Percentiles rank a stretch among this genome's conserved stretches.
phyloP scores from a whole-genome alignment of 2,797 vertebrate genomes.

The Coregonus ussuriensis region DNA sequence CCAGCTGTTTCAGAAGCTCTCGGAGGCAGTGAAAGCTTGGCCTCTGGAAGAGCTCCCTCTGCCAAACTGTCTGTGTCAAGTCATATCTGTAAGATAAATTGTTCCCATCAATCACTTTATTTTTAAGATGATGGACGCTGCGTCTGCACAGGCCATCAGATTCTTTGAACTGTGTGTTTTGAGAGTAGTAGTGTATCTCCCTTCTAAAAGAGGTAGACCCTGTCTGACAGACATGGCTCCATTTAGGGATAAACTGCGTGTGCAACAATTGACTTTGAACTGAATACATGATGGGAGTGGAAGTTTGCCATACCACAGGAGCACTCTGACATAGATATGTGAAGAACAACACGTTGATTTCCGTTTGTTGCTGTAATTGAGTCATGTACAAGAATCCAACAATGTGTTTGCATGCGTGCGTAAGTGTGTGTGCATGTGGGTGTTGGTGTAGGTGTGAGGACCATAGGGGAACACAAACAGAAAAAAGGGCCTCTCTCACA shows the following conservation, averaged over 20 bases:
- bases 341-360: neutral
- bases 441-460: neutral
- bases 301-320: neutral
- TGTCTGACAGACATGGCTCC: neutral
- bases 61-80: constrained; percentile 73
- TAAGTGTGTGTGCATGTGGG: neutral
- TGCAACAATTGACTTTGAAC: neutral
- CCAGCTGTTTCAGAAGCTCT: constrained; percentile 63
- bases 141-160: constrained; percentile 15
- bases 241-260: neutral
- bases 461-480: neutral
- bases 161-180: constrained; percentile 30
- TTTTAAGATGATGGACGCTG: constrained; percentile 51
- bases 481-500: neutral
- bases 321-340: neutral
- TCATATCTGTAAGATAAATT: constrained; percentile 62
- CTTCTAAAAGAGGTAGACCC: constrained; percentile 24
- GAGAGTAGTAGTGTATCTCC: constrained; percentile 24
- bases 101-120: constrained; percentile 46
- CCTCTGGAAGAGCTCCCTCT: constrained; percentile 64
- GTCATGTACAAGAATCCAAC: neutral
- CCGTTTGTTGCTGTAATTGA: neutral
- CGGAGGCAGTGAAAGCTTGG: constrained; percentile 62
- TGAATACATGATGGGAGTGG: neutral
- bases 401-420: neutral